These are phyloP conservation scores for Caenorhabditis latens DNA, from an alignment of 1,140 invertebrate species.

Conservation along the genomic window DNA sequence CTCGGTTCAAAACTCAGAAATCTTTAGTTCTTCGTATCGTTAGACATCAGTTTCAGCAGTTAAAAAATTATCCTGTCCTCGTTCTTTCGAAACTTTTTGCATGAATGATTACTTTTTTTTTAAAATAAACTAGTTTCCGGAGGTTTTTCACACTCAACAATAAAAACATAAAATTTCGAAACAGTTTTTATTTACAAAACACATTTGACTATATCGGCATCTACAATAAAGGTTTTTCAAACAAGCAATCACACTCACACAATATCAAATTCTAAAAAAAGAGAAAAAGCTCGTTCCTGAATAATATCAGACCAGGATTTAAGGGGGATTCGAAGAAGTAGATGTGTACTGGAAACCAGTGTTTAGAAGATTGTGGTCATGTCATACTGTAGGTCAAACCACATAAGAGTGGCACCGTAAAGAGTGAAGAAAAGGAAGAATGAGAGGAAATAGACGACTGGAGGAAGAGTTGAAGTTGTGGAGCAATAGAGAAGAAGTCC, in stretches of 20 bases:
- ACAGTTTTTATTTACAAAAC: constrained; percentile 11
- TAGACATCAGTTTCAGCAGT: too few species aligned
- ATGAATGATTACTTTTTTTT: too few species aligned
- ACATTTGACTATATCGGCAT: background rate
- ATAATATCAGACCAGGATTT: background rate
- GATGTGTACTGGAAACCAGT: background rate
- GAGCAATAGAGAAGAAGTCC: constrained; percentile 69
- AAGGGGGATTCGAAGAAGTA: background rate
- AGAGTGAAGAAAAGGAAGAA: constrained; percentile 70
- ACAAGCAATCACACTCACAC: background rate
- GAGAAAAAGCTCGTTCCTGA: background rate
- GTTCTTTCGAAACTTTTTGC: too few species aligned
- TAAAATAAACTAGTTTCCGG: too few species aligned
- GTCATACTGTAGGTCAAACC: constrained; percentile 76
- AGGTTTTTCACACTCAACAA: too few species aligned
- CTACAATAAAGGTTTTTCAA: background rate
- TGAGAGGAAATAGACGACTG: constrained; percentile 68
- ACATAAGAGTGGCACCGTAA: constrained; percentile 72
- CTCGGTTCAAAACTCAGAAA: too few species aligned
- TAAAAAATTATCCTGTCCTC: too few species aligned
- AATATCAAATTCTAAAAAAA: background rate
- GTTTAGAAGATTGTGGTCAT: constrained; percentile 71
- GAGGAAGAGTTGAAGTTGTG: constrained; percentile 61
- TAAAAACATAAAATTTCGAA: background rate
- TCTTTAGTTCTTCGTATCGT: too few species aligned